Conservation (phyloP, 2,797 vertebrate species). For the Malurus leucopterus region DNA sequence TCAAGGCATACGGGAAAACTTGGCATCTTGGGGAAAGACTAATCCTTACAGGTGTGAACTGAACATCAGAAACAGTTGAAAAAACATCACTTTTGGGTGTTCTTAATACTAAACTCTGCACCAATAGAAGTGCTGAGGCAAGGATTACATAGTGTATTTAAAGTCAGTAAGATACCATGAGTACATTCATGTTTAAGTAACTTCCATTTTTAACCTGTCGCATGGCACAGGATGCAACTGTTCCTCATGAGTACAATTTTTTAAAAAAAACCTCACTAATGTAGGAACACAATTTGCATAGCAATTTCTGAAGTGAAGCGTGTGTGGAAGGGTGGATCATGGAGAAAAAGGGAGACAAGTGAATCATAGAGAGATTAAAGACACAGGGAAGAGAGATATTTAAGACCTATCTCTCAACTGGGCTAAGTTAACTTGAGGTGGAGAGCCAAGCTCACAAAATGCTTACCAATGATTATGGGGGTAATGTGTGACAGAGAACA, state of each 20-base stretch:
- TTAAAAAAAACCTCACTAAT: neutral
- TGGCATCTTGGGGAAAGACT: neutral
- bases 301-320: neutral
- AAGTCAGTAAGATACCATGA: neutral
- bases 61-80: neutral
- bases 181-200: neutral
- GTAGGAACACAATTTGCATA: neutral
- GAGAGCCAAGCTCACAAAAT: neutral
- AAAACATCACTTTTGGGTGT: neutral
- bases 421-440: neutral
- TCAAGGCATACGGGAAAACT: neutral
- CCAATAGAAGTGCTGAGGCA: neutral
- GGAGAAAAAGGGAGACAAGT: neutral
- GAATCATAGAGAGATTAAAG: neutral
- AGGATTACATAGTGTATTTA: neutral
- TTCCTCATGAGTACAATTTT: neutral
- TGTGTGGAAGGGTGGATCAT: neutral
- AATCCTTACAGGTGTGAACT: neutral
- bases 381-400: neutral
- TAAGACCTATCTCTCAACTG: neutral
- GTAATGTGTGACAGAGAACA: neutral
- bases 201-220: neutral
- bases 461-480: neutral
- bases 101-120: neutral
- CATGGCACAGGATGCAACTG: neutral